Evolutionary conservation across 35 echinoderm and acorn worm species (phyloP).

Genomic region (Strongylocentrotus purpuratus): DNA sequence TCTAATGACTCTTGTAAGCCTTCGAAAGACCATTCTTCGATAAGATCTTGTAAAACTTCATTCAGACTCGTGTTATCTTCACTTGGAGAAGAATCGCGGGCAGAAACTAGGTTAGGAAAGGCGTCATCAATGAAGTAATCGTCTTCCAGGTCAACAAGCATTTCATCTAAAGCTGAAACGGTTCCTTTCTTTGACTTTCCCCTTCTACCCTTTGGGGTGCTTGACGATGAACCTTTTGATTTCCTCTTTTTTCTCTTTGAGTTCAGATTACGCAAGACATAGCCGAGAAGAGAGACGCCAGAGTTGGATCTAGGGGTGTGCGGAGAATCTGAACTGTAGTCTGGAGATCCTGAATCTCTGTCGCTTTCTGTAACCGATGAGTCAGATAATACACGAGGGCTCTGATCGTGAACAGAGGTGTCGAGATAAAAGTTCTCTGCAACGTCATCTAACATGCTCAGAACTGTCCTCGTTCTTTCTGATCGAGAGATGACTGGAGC

Average conservation of each 20-base stretch:
- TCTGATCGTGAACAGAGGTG: background rate
- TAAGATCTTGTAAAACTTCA: background rate
- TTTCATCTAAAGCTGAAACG: background rate
- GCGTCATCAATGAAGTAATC: slow-evolving; percentile 16
- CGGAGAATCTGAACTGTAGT: background rate
- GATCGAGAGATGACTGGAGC: background rate
- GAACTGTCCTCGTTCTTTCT: slow-evolving; percentile 7
- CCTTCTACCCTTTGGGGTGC: background rate
- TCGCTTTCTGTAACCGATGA: background rate
- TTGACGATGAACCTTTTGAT: background rate
- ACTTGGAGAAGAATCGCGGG: background rate
- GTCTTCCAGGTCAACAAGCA: background rate
- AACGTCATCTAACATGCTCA: slow-evolving; percentile 23
- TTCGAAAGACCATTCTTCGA: slow-evolving; percentile 26
- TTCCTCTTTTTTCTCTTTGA: background rate
- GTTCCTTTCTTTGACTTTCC: background rate
- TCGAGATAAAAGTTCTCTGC: background rate
- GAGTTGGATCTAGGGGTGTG: background rate
- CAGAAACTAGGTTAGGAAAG: background rate
- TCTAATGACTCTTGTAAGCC: background rate
- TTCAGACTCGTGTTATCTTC: slow-evolving; percentile 25
- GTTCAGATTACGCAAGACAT: background rate
- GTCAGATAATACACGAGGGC: background rate
- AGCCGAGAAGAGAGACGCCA: background rate
- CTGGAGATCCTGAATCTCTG: background rate